These are phyloP conservation scores for Butorides virescens DNA, from an alignment of 2,113 vertebrate species.

Conservation along the genomic window DNA sequence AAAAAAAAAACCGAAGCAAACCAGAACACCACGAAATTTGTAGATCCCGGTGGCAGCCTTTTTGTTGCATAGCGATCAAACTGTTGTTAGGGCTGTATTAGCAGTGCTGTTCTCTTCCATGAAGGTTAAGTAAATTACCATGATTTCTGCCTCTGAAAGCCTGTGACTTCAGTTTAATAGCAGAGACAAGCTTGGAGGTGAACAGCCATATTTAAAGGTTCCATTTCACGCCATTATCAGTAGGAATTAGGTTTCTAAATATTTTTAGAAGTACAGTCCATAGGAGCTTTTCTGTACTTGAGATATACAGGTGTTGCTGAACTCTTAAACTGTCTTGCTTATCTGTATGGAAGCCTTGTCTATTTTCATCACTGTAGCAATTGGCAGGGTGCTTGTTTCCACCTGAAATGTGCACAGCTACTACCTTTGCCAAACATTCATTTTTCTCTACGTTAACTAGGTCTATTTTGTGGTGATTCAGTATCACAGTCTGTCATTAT, in stretches of 20 bases:
- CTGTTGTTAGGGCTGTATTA: not conserved
- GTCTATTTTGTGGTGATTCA: conserved; percentile 19
- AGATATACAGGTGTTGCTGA: not conserved
- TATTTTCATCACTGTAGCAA: not conserved
- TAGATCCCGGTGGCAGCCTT: not conserved
- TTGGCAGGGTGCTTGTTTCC: not conserved
- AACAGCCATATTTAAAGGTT: not conserved
- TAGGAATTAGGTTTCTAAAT: not conserved
- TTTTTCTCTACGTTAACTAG: not conserved
- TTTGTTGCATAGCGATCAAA: not conserved
- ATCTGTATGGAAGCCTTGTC: not conserved
- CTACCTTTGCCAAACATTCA: not conserved
- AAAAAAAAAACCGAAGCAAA: not conserved
- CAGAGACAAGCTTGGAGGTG: not conserved
- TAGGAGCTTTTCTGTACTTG: not conserved
- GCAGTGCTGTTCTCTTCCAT: not conserved
- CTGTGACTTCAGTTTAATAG: not conserved
- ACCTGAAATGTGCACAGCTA: not conserved
- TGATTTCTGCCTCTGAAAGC: not conserved
- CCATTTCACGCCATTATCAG: not conserved
- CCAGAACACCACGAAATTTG: not conserved
- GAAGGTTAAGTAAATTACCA: not conserved
- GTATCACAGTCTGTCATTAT: conserved; percentile 2
- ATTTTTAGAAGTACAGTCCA: not conserved
- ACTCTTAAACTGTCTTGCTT: not conserved